Evolutionary conservation across 2,888 invertebrate species (phyloP), one percentile per base, ranked within the genome.

Genomic region (Drosophila siamana): DNA sequence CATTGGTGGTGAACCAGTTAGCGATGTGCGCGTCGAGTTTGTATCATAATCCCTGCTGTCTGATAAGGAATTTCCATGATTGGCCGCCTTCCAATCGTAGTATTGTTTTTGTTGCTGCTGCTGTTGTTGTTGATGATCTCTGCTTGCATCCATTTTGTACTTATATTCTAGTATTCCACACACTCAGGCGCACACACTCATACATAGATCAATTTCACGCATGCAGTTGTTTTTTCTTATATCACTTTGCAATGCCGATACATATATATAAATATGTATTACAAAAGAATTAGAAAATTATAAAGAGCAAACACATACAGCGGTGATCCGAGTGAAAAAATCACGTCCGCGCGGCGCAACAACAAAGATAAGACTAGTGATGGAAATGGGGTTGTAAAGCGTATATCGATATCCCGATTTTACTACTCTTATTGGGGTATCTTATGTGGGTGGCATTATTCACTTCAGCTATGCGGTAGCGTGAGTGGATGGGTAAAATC

Each of bases 1-100:
- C 50, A 57, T 72, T 19, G 85, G 78, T 36, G 87, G 83, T 11
- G 86, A 83, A 13, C 83, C 81, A 33, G 87, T 80, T 47, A 77
- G 55, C 47, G 85, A 83, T 47, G 86, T 85, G 38, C 83, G 86
- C 67, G 85, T 85, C 38, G 87, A 84, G 52, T 86, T 86, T 52
- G 84, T 86, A 86, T 86, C 85, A 72, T 86, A 87, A 86, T 86
- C 88, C 72, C 88, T 69, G 69, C 86, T 86, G 77, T 86, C 85
- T 77, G 85, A 86, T 86, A 86, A 86, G 56, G 84, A 83, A 69
- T 84, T 84, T 57, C 83, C 83, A 64, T 83, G 64, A 54, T 65
- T 82, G 64, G 50, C 47, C n/a, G 61, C 57, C 52, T 82, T 82
- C 78, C 82, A 80, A 51, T 78, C 69, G 61, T 71, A 81, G 60